Percentiles rank a stretch among this genome's conserved stretches.
These are phyloP conservation scores for Melanchra persicariae DNA, from an alignment of 2,888 invertebrate genomes.

Conservation along the genomic window DNA sequence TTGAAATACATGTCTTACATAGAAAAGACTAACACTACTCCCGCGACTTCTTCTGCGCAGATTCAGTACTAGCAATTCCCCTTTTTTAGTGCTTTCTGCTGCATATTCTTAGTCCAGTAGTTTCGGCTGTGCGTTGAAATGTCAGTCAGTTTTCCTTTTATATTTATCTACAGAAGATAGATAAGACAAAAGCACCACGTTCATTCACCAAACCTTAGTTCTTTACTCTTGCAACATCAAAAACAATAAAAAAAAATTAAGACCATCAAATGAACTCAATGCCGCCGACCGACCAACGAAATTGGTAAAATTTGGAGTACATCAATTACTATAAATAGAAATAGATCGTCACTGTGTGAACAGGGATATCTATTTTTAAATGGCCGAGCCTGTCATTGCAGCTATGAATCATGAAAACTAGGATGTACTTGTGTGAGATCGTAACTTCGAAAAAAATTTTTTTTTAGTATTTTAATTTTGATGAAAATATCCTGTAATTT, in stretches of 20 bases:
- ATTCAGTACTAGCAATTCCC: too few relatives aligned
- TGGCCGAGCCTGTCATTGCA: constrained; percentile 49
- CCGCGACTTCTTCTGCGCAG: too few relatives aligned
- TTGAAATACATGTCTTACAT: neutral
- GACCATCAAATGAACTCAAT: constrained; percentile 51
- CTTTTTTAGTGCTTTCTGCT: too few relatives aligned
- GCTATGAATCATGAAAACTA: constrained; percentile 59
- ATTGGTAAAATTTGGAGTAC: constrained; percentile 64
- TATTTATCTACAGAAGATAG: neutral
- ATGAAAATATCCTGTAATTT: neutral
- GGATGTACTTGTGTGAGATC: neutral
- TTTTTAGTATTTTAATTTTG: neutral
- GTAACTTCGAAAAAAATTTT: too few relatives aligned
- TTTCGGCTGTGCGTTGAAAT: too few relatives aligned
- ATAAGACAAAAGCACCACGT: neutral
- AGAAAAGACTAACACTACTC: neutral
- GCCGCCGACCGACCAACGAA: constrained; percentile 49
- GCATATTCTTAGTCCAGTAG: too few relatives aligned
- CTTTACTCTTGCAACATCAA: constrained; percentile 7
- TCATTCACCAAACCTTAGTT: constrained; percentile 16
- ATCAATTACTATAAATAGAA: constrained; percentile 69
- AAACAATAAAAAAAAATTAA: constrained; percentile 45
- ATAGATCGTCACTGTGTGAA: constrained; percentile 58
- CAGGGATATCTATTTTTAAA: constrained; percentile 65
- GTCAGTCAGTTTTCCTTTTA: too few relatives aligned